These are phyloP conservation scores for Aphelenchoides avenae DNA, from an alignment of 1,140 invertebrate genomes.

Conservation along the genomic window DNA sequence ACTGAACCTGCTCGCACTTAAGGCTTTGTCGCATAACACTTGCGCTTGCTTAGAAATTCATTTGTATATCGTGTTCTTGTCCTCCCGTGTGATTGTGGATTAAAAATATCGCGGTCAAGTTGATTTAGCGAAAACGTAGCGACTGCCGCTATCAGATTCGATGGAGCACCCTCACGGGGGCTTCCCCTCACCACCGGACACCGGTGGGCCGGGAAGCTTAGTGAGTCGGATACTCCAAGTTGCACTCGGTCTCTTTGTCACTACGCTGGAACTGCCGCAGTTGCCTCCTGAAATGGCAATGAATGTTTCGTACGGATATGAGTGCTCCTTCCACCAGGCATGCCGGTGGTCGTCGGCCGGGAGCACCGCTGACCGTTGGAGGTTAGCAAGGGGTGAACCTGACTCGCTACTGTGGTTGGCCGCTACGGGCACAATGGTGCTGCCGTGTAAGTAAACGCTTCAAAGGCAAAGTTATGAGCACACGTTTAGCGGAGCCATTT, in stretches of 20 bases:
- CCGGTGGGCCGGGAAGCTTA: constrained; percentile 21
- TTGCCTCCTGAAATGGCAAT: constrained; percentile 25
- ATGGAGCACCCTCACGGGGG: too few species aligned
- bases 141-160: too few species aligned
- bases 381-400: constrained; percentile 51
- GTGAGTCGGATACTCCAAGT: constrained; percentile 39
- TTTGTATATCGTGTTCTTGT: too few species aligned
- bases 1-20: too few species aligned
- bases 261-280: constrained; percentile 48
- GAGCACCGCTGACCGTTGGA: constrained; percentile 41
- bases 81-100: too few species aligned
- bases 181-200: too few species aligned
- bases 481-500: constrained; percentile 52
- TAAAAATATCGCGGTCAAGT: too few species aligned
- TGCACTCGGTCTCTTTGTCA: constrained; percentile 53
- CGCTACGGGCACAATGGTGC: constrained; percentile 58
- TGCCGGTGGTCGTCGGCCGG: constrained; percentile 48
- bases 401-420: constrained; percentile 54
- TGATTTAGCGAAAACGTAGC: too few species aligned
- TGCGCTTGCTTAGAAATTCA: too few species aligned
- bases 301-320: constrained; percentile 32
- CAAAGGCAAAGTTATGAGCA: neutral
- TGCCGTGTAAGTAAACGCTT: constrained; percentile 45
- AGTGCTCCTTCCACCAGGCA: constrained; percentile 49
- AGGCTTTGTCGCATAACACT: too few species aligned